These are phyloP conservation scores for Agrotis ipsilon DNA, from an alignment of 2,888 invertebrate genomes.

Conservation along the genomic window DNA sequence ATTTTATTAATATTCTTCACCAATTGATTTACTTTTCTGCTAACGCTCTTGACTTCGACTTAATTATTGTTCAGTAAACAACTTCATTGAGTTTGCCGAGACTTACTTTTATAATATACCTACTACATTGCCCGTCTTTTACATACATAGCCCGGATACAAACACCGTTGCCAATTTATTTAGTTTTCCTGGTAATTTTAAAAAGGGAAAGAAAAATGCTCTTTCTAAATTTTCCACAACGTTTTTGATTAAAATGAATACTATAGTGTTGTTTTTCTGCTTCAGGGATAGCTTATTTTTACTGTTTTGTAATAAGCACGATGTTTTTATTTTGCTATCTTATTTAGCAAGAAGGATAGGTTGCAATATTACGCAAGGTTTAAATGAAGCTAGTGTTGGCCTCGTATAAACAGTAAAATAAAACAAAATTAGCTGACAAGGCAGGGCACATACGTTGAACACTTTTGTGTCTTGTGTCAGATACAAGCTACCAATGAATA, in stretches of 20 bases:
- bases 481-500: no score
- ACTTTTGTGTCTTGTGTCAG: no score
- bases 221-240: background rate
- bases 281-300: background rate
- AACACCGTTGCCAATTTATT: slow-evolving; percentile 18
- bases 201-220: background rate
- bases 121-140: slow-evolving; percentile 7
- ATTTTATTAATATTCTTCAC: background rate
- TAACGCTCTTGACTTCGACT: slow-evolving; percentile 15
- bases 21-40: slow-evolving; percentile 14
- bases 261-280: background rate
- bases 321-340: no score
- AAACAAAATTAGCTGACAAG: no score
- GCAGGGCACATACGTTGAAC: no score
- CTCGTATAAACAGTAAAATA: no score
- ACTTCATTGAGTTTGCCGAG: slow-evolving; percentile 36
- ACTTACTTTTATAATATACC: slow-evolving; percentile 19
- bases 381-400: no score
- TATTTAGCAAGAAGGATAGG: no score
- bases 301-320: no score
- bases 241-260: background rate
- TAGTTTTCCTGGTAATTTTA: background rate
- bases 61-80: slow-evolving; percentile 40
- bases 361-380: no score
- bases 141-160: background rate